Percentiles rank a stretch among this genome's conserved stretches.
Evolutionary conservation across 2,797 vertebrate genomes (phyloP).

Genomic region (Lacerta agilis): DNA sequence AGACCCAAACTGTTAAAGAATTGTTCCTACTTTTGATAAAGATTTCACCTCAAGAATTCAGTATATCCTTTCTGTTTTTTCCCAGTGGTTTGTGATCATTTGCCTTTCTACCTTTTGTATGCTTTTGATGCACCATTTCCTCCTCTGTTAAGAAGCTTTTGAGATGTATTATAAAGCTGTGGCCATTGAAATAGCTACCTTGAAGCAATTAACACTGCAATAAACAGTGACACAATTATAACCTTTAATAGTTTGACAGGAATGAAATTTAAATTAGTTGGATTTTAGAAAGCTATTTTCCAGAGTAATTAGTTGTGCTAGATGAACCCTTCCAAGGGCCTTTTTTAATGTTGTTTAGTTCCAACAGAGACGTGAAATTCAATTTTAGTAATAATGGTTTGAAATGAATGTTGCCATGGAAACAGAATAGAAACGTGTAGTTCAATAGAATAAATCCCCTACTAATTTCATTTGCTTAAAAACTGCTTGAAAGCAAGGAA

Average conservation of each 20-base stretch:
- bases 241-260: slow-evolving; percentile 63
- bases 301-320: slow-evolving; percentile 78
- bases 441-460: slow-evolving; percentile 75
- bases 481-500: slow-evolving; percentile 62
- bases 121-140: background rate
- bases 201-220: slow-evolving; percentile 60
- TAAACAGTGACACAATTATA: slow-evolving; percentile 56
- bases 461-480: slow-evolving; percentile 77
- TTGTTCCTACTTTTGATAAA: slow-evolving; percentile 13
- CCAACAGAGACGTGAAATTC: slow-evolving; percentile 78
- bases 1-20: slow-evolving; percentile 1
- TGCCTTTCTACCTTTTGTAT: background rate
- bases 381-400: slow-evolving; percentile 81
- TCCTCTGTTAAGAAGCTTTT: slow-evolving; percentile 2
- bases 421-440: slow-evolving; percentile 75
- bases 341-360: slow-evolving; percentile 75
- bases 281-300: slow-evolving; percentile 74
- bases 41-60: background rate
- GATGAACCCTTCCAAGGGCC: slow-evolving; percentile 69
- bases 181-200: slow-evolving; percentile 57
- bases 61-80: slow-evolving; percentile 23
- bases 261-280: slow-evolving; percentile 74
- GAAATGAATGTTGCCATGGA: slow-evolving; percentile 77
- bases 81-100: background rate
- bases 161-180: background rate